phyloP scores from a whole-genome alignment of 2,113 vertebrate genomes.

The Chloebia gouldiae region DNA sequence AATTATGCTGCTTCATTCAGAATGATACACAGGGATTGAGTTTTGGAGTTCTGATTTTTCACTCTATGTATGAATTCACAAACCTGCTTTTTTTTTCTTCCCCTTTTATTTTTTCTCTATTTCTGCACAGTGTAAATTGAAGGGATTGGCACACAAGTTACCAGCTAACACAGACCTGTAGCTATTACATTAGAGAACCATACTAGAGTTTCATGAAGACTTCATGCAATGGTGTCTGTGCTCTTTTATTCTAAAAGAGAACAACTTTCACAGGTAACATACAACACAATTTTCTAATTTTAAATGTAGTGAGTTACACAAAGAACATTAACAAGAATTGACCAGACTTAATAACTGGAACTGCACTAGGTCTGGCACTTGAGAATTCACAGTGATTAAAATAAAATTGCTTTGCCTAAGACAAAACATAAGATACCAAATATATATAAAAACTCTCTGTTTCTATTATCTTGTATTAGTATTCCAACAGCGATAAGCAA shows the following conservation, averaged over 20 bases:
- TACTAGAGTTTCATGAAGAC: background rate
- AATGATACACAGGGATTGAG: background rate
- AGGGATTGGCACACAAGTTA: background rate
- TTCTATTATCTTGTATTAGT: slow-evolving; percentile 13
- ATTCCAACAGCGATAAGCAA: slow-evolving; percentile 22
- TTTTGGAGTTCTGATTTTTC: background rate
- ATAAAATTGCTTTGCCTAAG: slow-evolving; percentile 41
- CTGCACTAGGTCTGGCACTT: slow-evolving; percentile 49
- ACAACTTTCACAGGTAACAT: background rate
- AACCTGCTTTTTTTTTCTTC: too few relatives aligned
- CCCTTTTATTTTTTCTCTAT: background rate
- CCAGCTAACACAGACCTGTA: background rate
- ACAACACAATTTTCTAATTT: background rate
- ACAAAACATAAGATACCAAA: slow-evolving; percentile 38
- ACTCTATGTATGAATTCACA: background rate
- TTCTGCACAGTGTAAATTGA: background rate
- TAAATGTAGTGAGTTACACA: slow-evolving; percentile 30
- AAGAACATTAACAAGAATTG: slow-evolving; percentile 13
- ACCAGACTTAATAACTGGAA: slow-evolving; percentile 47
- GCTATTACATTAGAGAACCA: background rate
- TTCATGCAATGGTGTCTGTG: slow-evolving; percentile 11
- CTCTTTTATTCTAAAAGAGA: background rate
- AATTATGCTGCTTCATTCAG: background rate
- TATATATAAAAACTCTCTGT: slow-evolving; percentile 15
- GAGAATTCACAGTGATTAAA: slow-evolving; percentile 67